Percentiles rank a stretch among this genome's conserved stretches.
phyloP scores from a whole-genome alignment of 2,797 vertebrate genomes.

The Coracias cyanogaster region DNA sequence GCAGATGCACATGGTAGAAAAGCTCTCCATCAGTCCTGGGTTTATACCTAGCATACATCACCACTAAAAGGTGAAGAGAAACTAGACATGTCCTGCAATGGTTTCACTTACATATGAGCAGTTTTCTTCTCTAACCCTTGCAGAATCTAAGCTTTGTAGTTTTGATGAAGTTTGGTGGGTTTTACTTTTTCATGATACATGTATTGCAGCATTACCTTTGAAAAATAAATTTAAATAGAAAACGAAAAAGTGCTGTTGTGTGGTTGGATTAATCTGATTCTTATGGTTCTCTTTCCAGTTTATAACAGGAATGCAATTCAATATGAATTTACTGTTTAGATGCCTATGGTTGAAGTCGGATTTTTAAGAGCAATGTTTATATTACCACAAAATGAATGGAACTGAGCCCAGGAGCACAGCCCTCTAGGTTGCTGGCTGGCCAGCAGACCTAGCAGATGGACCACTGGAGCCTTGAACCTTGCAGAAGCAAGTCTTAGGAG shows the following conservation, averaged over 20 bases:
- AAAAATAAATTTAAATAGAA: background rate
- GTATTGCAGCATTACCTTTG: background rate
- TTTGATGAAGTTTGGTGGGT: background rate
- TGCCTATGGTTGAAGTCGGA: background rate
- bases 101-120: background rate
- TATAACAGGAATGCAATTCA: background rate
- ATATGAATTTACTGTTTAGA: background rate
- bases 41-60: background rate
- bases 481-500: background rate
- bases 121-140: background rate
- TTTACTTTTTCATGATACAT: background rate
- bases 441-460: background rate
- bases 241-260: background rate
- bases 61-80: background rate
- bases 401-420: background rate
- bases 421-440: background rate
- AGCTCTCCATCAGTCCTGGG: background rate
- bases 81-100: background rate
- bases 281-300: background rate
- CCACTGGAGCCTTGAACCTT: background rate
- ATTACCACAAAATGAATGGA: background rate
- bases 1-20: background rate
- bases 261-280: background rate
- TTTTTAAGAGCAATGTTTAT: background rate
- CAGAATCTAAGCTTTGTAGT: background rate